Conservation (phyloP, 2,888 invertebrate genomes). For the Holacanthella duospinosa region DNA sequence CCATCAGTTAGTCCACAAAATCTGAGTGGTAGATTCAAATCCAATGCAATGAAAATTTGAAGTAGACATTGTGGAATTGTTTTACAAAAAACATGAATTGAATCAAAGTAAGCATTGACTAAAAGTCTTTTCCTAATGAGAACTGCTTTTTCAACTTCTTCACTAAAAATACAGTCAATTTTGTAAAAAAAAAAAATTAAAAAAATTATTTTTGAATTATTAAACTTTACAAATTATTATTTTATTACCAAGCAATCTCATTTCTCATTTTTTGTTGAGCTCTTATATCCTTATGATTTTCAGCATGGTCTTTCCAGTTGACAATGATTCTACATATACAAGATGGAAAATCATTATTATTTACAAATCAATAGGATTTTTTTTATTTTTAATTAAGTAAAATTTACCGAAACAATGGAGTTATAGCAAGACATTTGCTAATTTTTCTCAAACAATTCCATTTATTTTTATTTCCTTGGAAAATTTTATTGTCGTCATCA, state of each 20-base stretch:
- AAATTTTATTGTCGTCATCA: not conserved
- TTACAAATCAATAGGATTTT: not conserved
- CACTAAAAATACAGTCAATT: not conserved
- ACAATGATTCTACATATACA: not conserved
- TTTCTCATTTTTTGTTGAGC: not conserved
- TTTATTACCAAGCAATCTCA: not conserved
- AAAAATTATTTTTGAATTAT: not conserved
- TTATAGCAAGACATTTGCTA: not conserved
- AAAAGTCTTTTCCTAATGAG: not conserved
- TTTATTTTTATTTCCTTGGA: not conserved
- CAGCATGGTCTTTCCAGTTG: not conserved
- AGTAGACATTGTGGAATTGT: conserved; percentile 7
- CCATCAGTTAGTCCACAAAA: conserved; percentile 7
- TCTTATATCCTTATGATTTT: not conserved
- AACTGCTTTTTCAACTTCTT: not conserved
- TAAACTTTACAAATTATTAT: not conserved
- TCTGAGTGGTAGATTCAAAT: conserved; percentile 4
- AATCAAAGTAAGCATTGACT: conserved; percentile 3
- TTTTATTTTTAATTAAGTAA: no score
- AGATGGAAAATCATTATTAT: not conserved
- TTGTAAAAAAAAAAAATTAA: no score
- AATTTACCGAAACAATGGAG: conserved; percentile 8
- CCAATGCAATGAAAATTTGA: conserved; percentile 8
- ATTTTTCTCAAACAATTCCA: not conserved
- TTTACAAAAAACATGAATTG: conserved; percentile 6